These are phyloP conservation scores for Megaustenia siamemsis DNA, from an alignment of 2,888 invertebrate genomes.

Conservation along the genomic window DNA sequence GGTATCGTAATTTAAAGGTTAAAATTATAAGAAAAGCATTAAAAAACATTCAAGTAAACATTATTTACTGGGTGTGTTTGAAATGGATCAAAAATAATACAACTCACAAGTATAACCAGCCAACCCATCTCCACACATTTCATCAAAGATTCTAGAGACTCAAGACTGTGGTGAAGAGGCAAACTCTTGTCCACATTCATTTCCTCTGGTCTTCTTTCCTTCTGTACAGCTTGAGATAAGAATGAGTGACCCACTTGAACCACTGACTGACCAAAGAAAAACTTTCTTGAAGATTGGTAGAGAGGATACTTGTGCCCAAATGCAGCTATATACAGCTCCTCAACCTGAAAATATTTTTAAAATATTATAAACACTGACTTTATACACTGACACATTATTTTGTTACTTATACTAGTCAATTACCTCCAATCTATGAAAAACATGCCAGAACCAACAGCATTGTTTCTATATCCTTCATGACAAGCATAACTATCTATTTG, in stretches of 20 bases:
- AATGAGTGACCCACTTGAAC: conserved; percentile 79
- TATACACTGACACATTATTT: no score
- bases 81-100: background rate
- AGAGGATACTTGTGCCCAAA: conserved; percentile 81
- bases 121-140: conserved; percentile 95
- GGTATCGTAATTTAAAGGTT: no score
- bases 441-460: no score
- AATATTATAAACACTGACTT: no score
- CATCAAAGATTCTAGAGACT: conserved; percentile 88
- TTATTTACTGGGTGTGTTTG: background rate
- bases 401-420: no score
- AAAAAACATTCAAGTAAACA: background rate
- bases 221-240: conserved; percentile 59
- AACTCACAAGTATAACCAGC: conserved; percentile 89
- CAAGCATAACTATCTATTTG: no score
- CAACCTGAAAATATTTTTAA: conserved; percentile 71
- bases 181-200: conserved; percentile 66
- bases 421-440: no score
- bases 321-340: conserved; percentile 75
- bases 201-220: conserved; percentile 12
- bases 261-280: conserved; percentile 63
- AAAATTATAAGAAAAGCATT: background rate
- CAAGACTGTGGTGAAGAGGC: conserved; percentile 80
- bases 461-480: no score
- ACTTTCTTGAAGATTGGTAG: conserved; percentile 53